Evolutionary conservation across 2,888 invertebrate genomes (phyloP), one percentile per base, ranked within the genome.

Genomic region (Phlogophora meticulosa): DNA sequence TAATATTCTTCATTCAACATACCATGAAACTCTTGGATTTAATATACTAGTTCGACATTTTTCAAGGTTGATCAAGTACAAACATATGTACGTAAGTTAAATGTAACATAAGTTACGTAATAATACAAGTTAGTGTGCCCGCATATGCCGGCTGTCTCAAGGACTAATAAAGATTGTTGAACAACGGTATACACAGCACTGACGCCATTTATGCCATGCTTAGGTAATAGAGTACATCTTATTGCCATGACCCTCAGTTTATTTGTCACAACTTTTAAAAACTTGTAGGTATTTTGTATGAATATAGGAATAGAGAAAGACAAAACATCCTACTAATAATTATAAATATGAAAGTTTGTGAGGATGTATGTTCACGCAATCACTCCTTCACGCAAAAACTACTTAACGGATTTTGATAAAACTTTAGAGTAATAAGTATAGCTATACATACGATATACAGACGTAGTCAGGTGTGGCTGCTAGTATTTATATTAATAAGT

Each of bases 121-220:
- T 1, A 34, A 74, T 1, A 34, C 28, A 67, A 60, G 72, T 72
- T 43, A 55, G 67, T 60, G 24, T 49, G 45, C 72, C 74, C 68
- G 72, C 72, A 72, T 71, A 59, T 72, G 60, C 72, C 60, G 72
- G 74, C 55, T 43, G 68, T 74, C 72, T 72, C 72, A 72, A 72
- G 72, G 72, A 74, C 72, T 45, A 59, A 67, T 72, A 67, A 73
- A 74, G 72, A 74, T 72, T 72, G 67, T 67, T 49, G 4, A 49
- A 67, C 66, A 55, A 45, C 36, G 42, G 24, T 53, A 48, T 15
- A 51, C 38, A 48, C 46, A 61, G 7, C 1, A 13, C 20, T 51
- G 20, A 7, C 40, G 45, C 55, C 55, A 42, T 17, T 48, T 45
- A 49, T 11, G 43, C 10, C 36, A 36, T 34, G 0, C 2, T 45